Conservation (phyloP, 2,797 vertebrate species). For the Pseudochirops corinnae region DNA sequence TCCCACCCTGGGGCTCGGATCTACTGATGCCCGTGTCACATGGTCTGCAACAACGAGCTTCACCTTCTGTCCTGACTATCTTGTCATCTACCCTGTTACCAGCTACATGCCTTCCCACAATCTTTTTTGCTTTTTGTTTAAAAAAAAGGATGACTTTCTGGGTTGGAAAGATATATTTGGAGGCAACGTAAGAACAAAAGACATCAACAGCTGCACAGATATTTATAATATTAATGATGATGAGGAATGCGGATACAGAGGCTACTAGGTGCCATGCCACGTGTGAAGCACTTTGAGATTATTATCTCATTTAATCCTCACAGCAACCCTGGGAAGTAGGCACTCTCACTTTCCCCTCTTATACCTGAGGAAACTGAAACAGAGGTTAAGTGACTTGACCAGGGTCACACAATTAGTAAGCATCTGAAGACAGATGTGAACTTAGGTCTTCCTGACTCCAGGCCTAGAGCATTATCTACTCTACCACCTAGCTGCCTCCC, state of each 20-base stretch:
- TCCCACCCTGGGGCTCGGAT: neutral
- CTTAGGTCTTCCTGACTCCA: neutral
- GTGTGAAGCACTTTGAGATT: neutral
- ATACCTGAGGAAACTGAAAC: neutral
- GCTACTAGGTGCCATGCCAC: too few species aligned
- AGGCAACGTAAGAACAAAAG: too few species aligned
- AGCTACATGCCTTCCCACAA: neutral
- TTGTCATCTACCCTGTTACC: neutral
- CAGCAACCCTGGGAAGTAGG: neutral
- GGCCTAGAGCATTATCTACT: neutral
- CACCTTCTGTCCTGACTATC: neutral
- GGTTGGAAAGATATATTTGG: neutral
- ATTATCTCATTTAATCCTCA: neutral
- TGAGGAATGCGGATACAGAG: too few species aligned
- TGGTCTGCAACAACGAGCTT: neutral
- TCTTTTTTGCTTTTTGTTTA: neutral
- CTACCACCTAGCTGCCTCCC: neutral
- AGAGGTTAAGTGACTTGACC: neutral
- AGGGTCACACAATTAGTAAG: neutral
- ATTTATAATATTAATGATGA: too few species aligned
- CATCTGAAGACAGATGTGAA: neutral
- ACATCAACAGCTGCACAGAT: too few species aligned
- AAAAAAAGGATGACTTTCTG: neutral
- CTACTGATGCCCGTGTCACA: neutral
- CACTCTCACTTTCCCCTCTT: neutral